Evolutionary conservation across 2,797 vertebrate genomes (phyloP).

Genomic region (Schizothorax lantsangensis): DNA sequence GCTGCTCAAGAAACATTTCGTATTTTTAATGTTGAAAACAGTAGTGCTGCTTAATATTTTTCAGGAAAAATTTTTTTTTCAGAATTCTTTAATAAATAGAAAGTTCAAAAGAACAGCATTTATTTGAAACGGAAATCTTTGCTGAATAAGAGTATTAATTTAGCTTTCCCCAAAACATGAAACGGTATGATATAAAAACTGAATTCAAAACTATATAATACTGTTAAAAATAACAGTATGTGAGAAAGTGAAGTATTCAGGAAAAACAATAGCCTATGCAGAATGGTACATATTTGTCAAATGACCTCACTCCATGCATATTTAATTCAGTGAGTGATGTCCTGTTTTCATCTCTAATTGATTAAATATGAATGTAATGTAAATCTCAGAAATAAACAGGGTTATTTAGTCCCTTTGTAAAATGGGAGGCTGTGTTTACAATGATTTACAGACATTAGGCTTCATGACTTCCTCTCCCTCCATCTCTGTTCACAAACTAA

Average conservation of each 20-base stretch:
- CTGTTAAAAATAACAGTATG: background rate
- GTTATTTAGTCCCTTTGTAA: background rate
- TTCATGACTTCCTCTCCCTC: background rate
- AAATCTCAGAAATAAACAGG: background rate
- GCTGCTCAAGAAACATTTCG: no score
- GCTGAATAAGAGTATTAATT: background rate
- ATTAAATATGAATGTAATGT: background rate
- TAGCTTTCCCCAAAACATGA: background rate
- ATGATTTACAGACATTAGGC: background rate
- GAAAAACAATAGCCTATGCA: background rate
- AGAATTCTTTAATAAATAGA: no score
- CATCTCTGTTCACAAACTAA: background rate
- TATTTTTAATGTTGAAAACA: no score
- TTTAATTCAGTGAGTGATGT: constrained; percentile 1
- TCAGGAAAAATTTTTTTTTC: no score
- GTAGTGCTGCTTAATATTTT: no score
- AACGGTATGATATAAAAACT: background rate
- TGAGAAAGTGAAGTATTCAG: background rate
- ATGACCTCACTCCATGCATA: background rate
- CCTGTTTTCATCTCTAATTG: background rate
- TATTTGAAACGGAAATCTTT: background rate
- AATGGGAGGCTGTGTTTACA: background rate
- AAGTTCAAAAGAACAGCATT: no score
- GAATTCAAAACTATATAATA: background rate
- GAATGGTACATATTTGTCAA: background rate